Evolutionary conservation across 2,888 invertebrate genomes (phyloP).

Genomic region (Neria commutata): DNA sequence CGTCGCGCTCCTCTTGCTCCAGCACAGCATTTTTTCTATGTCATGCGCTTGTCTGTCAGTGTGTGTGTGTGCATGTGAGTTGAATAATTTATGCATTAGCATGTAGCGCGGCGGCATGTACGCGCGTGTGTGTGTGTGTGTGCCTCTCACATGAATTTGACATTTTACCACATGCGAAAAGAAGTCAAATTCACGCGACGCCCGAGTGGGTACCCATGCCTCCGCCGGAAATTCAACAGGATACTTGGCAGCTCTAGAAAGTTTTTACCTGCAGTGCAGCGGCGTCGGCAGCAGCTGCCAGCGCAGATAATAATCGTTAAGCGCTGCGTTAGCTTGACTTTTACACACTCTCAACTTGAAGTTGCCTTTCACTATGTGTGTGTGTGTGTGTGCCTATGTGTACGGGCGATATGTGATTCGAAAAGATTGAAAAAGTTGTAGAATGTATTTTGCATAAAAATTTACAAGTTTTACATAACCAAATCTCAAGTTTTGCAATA

Average conservation of each 20-base stretch:
- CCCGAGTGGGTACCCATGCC: neutral
- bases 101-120: neutral
- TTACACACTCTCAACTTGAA: too few species aligned
- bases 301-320: neutral
- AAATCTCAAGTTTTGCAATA: too few species aligned
- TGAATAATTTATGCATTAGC: neutral
- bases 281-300: neutral
- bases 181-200: neutral
- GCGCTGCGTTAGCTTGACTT: neutral
- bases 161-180: neutral
- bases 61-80: neutral
- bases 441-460: too few species aligned
- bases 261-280: neutral
- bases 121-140: neutral
- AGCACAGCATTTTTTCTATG: neutral
- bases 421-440: too few species aligned
- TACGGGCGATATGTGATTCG: too few species aligned
- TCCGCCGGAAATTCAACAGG: neutral
- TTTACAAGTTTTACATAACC: too few species aligned
- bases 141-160: neutral
- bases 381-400: too few species aligned
- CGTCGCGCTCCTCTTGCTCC: too few species aligned
- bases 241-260: too few species aligned
- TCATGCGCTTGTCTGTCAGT: neutral
- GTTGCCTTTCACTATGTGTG: too few species aligned